Evolutionary conservation across 2,888 invertebrate species (phyloP).

Genomic region (Chouioia cunea): DNA sequence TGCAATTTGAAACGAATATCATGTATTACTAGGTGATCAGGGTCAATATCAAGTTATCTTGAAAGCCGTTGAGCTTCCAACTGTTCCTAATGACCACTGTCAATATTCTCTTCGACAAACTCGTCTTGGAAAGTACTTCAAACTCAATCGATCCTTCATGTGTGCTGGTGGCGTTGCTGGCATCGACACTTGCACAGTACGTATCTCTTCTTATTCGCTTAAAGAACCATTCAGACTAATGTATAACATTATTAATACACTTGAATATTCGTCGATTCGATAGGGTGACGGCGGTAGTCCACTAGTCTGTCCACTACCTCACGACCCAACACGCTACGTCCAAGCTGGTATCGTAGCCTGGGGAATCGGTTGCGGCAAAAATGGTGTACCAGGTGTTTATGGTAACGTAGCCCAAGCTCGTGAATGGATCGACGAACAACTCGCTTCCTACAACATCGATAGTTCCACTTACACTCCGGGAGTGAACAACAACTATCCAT

Average conservation of each 20-base stretch:
- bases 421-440: slow-evolving; percentile 38
- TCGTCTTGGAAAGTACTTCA: slow-evolving; percentile 43
- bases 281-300: slow-evolving; percentile 48
- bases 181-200: slow-evolving; percentile 43
- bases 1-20: neutral
- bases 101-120: slow-evolving; percentile 32
- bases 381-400: slow-evolving; percentile 41
- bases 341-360: slow-evolving; percentile 47
- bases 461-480: neutral
- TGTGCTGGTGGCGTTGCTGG: slow-evolving; percentile 44
- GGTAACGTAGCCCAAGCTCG: slow-evolving; percentile 35
- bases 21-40: slow-evolving; percentile 26
- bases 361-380: slow-evolving; percentile 43
- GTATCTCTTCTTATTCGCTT: neutral
- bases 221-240: neutral
- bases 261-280: neutral
- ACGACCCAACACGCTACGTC: slow-evolving; percentile 32
- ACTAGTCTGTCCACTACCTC: slow-evolving; percentile 36
- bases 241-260: neutral
- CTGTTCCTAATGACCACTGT: slow-evolving; percentile 25
- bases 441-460: slow-evolving; percentile 34
- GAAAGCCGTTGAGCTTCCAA: slow-evolving; percentile 32
- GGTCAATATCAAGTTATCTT: slow-evolving; percentile 41
- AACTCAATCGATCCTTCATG: slow-evolving; percentile 41
- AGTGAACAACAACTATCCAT: too few species aligned